These are phyloP conservation scores for Arion vulgaris DNA, from an alignment of 1,140 invertebrate species.

Conservation along the genomic window DNA sequence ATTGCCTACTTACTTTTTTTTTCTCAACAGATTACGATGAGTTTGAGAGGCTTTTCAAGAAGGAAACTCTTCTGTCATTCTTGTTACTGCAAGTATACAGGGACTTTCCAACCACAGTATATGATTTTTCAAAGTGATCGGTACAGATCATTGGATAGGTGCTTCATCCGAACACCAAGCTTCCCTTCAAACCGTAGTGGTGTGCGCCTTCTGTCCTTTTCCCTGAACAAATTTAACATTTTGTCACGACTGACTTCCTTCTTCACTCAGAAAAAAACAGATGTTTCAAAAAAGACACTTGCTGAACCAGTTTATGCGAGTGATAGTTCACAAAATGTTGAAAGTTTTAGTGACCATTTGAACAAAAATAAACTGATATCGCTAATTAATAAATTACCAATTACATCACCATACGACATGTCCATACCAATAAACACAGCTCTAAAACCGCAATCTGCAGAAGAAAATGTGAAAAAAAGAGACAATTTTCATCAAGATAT, in stretches of 20 bases:
- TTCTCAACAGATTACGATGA: background rate
- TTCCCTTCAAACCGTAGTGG: background rate
- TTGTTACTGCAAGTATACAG: background rate
- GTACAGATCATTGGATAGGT: background rate
- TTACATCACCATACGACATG: background rate
- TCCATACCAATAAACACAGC: background rate
- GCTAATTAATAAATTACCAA: background rate
- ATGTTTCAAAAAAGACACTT: background rate
- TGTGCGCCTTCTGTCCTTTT: constrained; percentile 14
- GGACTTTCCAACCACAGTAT: background rate
- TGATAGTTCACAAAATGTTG: background rate
- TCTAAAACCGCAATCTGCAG: background rate
- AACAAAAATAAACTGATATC: background rate
- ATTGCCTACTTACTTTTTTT: background rate
- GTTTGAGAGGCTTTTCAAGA: background rate
- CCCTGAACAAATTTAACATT: background rate
- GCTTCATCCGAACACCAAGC: background rate
- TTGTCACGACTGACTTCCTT: background rate
- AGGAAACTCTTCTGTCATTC: background rate
- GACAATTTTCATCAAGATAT: background rate
- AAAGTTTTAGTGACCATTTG: background rate
- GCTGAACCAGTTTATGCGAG: background rate
- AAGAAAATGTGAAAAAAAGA: background rate
- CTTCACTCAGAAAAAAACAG: background rate
- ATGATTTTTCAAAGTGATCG: background rate